Evolutionary conservation across 2,888 invertebrate species (phyloP), one percentile per base, ranked within the genome.

Genomic region (Amblyjoppa proteus): DNA sequence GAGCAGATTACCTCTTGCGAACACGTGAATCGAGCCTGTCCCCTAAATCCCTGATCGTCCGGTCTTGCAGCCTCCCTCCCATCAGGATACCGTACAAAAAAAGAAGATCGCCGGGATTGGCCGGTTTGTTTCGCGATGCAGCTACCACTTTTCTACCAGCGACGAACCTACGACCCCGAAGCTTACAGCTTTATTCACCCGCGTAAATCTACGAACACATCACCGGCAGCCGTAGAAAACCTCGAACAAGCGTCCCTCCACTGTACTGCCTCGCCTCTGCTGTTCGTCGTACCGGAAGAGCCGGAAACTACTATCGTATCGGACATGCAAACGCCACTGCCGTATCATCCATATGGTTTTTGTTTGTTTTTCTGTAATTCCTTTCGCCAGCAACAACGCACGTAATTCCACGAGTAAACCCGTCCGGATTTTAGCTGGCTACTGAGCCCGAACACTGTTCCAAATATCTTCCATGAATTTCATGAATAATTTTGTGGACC

Each of bases 181-280:
- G 41, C 64, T 71, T 76, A 45, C 76, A 64, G 74, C 69, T 70
- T 83, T 61, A 70, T 69, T 74, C 69, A 3, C 34, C 51, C 28
- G 25, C 53, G 38, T 77, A 58, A 77, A 83, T 83, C 56, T 68
- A 68, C 68, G 16, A 45, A 58, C 68, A 56, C 45, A 53, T 13
- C 34, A 53, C 11, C 34, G 49, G 61, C 31, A 64, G 31, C 45
- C 16, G 58, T 61, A 38, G 20, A 74, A 74, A 34, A 61, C 53
- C 6, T n/a, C 49, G 49, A 38, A n/a, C 34, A 58, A 58, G 58
- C 58, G 58, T 58, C 28, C 13, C 58, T 13, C 28, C 16, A 4
- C 58, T 58, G 28, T 58, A 3, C 58, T 3, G 28, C 25, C 58
- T 58, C 11, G 64, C 38, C 81, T 41, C 69, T 80, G 76, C 80